Evolutionary conservation across 2,888 invertebrate genomes (phyloP), one percentile per base, ranked within the genome.

Genomic region (Prenolepis imparis): DNA sequence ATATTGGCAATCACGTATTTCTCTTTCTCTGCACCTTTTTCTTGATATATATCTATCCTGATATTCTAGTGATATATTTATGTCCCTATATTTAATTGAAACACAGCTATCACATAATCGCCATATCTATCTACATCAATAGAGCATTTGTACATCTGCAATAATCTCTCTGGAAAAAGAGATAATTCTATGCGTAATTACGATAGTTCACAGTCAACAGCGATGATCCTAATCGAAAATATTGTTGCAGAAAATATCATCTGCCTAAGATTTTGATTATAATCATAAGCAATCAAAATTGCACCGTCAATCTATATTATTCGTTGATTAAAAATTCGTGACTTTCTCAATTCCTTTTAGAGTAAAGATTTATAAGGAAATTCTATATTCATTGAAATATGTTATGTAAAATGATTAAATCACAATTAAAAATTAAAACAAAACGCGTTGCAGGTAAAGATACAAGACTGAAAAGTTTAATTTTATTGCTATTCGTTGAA

Each of bases 71-170:
- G 18, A 52, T 52, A 52, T n/a, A 48, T 39, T 36, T 32, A 41
- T 12, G 12, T 1, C 18, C 36, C 67, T 67, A 85, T 59, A 32
- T 21, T 63, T 77, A 82, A 48, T 21, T 57, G 24, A 82, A 55
- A 44, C 28, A 80, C 21, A 61, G 11, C 66, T 66, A 80, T 75
- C 61, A 85, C 64, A 68, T 77, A 61, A 55, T 77, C 9, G 55
- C 55, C 28, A 77, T 52, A 18, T 57, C 44, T 59, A 57, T 59
- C 28, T 68, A 78, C 41, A 70, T 24, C 8, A 52, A n/a, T 48
- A 48, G 48, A 70, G 21, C 21, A 21, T 80, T 70, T 80, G 70
- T 80, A 80, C 70, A 80, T 80, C 70, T 70, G 70, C 28, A 70
- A 12, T 68, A 44, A 70, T 70, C 32, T 80, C 70, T 70, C 41